These are phyloP conservation scores for Polydrusus cervinus DNA, from an alignment of 2,888 invertebrate genomes.

Conservation along the genomic window DNA sequence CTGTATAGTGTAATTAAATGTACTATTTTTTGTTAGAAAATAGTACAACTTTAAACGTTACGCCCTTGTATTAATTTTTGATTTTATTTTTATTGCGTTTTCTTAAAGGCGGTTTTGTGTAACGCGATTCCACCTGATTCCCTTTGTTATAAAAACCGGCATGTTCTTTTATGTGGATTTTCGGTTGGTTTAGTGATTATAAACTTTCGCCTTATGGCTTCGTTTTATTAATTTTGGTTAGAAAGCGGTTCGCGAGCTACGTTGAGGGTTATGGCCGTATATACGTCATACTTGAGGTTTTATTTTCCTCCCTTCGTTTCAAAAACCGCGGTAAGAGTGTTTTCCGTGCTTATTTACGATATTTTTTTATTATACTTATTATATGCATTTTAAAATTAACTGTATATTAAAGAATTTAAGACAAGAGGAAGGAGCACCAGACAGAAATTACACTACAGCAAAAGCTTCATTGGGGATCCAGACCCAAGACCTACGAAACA, in stretches of 20 bases:
- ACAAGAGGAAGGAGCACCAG: too few relatives aligned
- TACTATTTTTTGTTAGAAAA: background rate
- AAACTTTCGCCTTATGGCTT: constrained; percentile 58
- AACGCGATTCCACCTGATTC: constrained; percentile 49
- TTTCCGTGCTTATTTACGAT: constrained; percentile 50
- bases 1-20: too few relatives aligned
- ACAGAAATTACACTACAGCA: too few relatives aligned
- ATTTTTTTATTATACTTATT: constrained; percentile 36
- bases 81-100: constrained; percentile 44
- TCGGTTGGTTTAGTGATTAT: constrained; percentile 63
- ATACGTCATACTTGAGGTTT: constrained; percentile 53
- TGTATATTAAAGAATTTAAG: too few relatives aligned
- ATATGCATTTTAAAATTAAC: too few relatives aligned
- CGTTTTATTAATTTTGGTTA: constrained; percentile 63
- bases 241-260: constrained; percentile 48
- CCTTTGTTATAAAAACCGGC: constrained; percentile 54
- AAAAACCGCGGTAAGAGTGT: constrained; percentile 46
- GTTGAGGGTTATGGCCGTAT: constrained; percentile 50
- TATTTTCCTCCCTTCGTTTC: constrained; percentile 40
- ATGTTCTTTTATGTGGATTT: constrained; percentile 60
- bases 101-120: constrained; percentile 37
- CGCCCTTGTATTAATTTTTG: constrained; percentile 34
- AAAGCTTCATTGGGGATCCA: too few relatives aligned
- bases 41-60: background rate
- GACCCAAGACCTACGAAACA: too few relatives aligned